Conservation (phyloP, 2,888 invertebrate species). For the Hirtodrosophila duncani region DNA sequence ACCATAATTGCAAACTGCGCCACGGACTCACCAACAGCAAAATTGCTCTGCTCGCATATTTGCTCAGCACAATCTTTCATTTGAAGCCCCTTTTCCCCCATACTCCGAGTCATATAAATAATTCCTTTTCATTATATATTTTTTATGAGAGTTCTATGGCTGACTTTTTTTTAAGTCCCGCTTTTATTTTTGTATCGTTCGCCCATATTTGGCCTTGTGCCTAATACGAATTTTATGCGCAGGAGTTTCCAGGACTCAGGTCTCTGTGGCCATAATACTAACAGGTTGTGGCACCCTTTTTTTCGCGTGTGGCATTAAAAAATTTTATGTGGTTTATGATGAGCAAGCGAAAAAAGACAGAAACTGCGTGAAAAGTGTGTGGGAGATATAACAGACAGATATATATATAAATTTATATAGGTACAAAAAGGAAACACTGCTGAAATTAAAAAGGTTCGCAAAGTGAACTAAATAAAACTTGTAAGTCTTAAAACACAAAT, state of each 20-base stretch:
- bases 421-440: no score
- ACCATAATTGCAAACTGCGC: background rate
- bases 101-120: conserved; percentile 52
- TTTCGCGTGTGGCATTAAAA: conserved; percentile 40
- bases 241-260: conserved; percentile 14
- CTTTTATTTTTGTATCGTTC: conserved; percentile 39
- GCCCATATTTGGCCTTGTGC: conserved; percentile 52
- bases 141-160: conserved; percentile 43
- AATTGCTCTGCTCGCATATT: conserved; percentile 6
- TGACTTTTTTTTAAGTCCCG: conserved; percentile 36
- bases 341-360: conserved; percentile 7
- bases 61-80: conserved; percentile 42
- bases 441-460: background rate
- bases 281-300: conserved; percentile 25
- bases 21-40: background rate
- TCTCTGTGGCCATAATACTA: conserved; percentile 47
- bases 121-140: conserved; percentile 61
- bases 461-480: background rate
- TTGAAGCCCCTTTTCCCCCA: conserved; percentile 7
- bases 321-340: conserved; percentile 41
- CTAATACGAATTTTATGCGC: conserved; percentile 67
- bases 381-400: background rate
- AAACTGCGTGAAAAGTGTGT: conserved; percentile 14
- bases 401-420: background rate
- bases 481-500: no score